Evolutionary conservation across 53 echinoderm and acorn worm genomes (phyloP), one percentile per base, ranked within the genome.

Genomic region (Antedon mediterranea): DNA sequence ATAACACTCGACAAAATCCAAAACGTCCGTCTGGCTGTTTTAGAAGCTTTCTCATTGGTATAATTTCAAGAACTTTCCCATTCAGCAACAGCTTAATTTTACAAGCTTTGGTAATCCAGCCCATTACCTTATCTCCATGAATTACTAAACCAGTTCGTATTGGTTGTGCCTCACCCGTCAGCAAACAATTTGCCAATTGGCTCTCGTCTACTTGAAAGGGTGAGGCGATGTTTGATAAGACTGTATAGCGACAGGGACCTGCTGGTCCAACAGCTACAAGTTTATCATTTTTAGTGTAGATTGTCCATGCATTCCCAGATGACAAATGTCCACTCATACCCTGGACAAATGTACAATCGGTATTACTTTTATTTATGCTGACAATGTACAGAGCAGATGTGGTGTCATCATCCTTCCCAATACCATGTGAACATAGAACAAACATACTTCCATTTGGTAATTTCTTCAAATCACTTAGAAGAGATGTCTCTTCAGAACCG

Each of bases 311-410:
- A 34, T 76, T 34, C 7, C 33, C 32, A 0, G 76, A 76, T 23
- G 32, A 32, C 3, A 33, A 31, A 7, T 26, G 15, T 7, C 34
- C 34, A 3, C 23, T 76, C 32, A 32, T 33, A 5, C 76, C 76
- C 7, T 76, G 28, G 6, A 76, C 34, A 76, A 76, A 76, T 34
- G 32, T 34, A 33, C 32, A 76, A 33, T 33, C 34, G 4, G 33
- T 2, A 33, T 33, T 34, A 9, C 33, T 33, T 32, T 18, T 23
- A 28, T 18, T 33, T 33, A 76, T 3, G 20, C 33, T 33, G 28
- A 76, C 34, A 23, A 76, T 76, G 85, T 93, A 93, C 23, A 93
- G 82, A 31, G 86, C 93, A 3, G 93, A 93, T 0, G 93, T 81
- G 23, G 84, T 93, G 27, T 80, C 44, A 44, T 93, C 87, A n/a